These are phyloP conservation scores for Andricus curvator DNA, from an alignment of 2,888 invertebrate genomes.

Conservation along the genomic window DNA sequence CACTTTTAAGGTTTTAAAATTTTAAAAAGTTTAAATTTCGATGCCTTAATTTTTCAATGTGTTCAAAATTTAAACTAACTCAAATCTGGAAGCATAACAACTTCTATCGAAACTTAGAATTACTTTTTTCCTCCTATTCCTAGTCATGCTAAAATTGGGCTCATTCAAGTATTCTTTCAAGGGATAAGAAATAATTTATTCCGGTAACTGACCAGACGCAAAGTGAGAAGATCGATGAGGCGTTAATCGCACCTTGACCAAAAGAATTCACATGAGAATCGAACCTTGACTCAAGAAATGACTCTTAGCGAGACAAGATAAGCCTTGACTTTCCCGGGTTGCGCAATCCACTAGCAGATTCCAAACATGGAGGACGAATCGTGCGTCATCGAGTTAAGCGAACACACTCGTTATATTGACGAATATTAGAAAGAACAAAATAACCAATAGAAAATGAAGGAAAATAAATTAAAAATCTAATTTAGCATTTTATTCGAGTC, in stretches of 20 bases:
- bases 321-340: slow-evolving; percentile 58
- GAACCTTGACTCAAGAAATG: slow-evolving; percentile 51
- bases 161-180: no score
- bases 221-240: slow-evolving; percentile 19
- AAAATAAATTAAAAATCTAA: background rate
- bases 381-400: slow-evolving; percentile 52
- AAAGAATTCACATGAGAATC: slow-evolving; percentile 45
- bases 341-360: slow-evolving; percentile 51
- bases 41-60: background rate
- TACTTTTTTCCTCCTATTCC: background rate
- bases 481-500: no score
- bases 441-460: background rate
- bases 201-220: slow-evolving; percentile 23
- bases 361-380: slow-evolving; percentile 55
- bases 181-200: background rate
- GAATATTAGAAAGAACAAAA: background rate
- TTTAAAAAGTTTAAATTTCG: no score
- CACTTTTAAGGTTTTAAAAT: no score
- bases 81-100: background rate
- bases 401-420: background rate
- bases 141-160: no score
- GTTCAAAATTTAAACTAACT: no score
- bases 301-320: slow-evolving; percentile 30
- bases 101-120: background rate
- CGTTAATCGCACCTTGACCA: slow-evolving; percentile 38